A percentile compares a stretch with the other conserved stretches of the same genome.
Evolutionary conservation across 2,113 vertebrate genomes (phyloP).

Genomic region (Peromyscus leucopus): DNA sequence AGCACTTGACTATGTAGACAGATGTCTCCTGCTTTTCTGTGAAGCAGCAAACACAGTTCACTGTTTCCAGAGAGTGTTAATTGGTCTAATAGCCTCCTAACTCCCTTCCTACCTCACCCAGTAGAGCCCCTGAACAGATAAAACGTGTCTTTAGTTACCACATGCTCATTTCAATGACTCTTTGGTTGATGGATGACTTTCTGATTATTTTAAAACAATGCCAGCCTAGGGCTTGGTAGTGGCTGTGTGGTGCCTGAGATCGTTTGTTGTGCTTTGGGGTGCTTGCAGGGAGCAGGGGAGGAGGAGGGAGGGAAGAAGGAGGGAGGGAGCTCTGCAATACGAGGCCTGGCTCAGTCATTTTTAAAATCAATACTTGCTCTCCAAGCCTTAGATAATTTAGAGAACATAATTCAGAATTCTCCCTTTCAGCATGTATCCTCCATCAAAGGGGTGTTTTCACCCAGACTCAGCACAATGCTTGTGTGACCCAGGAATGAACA

Average conservation of each 20-base stretch:
- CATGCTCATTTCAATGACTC: slow-evolving; percentile 87
- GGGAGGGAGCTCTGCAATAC: slow-evolving; percentile 84
- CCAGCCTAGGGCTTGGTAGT: slow-evolving; percentile 85
- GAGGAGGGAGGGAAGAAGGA: background rate
- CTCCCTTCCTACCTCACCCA: slow-evolving; percentile 87
- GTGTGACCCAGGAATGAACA: slow-evolving; percentile 87
- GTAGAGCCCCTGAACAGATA: slow-evolving; percentile 85
- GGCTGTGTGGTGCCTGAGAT: slow-evolving; percentile 83
- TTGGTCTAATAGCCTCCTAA: slow-evolving; percentile 87
- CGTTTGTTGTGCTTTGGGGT: slow-evolving; percentile 89
- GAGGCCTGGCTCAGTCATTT: slow-evolving; percentile 96
- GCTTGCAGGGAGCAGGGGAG: background rate
- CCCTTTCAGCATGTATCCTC: slow-evolving; percentile 94
- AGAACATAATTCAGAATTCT: slow-evolving; percentile 99
- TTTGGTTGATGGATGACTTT: slow-evolving; percentile 89
- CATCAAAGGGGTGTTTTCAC: slow-evolving; percentile 90
- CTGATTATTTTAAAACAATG: slow-evolving; percentile 90
- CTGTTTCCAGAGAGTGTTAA: slow-evolving; percentile 84
- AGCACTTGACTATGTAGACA: slow-evolving; percentile 85
- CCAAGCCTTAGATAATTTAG: slow-evolving; percentile 95
- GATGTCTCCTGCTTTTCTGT: slow-evolving; percentile 83
- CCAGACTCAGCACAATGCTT: slow-evolving; percentile 89
- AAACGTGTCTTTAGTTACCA: slow-evolving; percentile 86
- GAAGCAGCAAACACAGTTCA: slow-evolving; percentile 85
- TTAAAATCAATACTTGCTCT: slow-evolving; percentile 98